phyloP scores from a whole-genome alignment of 2,888 invertebrate species.

The Podabrus alpinus region DNA sequence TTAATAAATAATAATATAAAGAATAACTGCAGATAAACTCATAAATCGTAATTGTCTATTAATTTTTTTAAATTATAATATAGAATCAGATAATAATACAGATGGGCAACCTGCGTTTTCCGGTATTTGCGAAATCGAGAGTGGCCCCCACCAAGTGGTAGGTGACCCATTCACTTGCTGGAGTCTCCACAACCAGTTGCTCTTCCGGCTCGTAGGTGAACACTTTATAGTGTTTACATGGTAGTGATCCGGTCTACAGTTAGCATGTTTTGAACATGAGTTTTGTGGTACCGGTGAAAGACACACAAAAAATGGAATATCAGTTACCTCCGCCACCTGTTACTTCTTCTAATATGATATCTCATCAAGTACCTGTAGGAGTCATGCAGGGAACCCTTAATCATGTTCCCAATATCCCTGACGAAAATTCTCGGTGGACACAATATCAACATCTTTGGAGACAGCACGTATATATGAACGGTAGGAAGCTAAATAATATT shows the following conservation, averaged over 20 bases:
- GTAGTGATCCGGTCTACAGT: constrained; percentile 46
- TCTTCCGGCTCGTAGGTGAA: constrained; percentile 49
- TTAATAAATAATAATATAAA: not conserved
- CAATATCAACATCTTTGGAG: constrained; percentile 80
- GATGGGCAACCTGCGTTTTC: constrained; percentile 38
- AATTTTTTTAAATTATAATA: not conserved
- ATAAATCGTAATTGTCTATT: not conserved
- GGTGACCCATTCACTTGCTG: constrained; percentile 49
- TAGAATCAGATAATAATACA: constrained; percentile 6
- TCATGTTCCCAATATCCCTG: constrained; percentile 65
- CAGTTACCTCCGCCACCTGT: constrained; percentile 60
- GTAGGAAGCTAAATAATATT: constrained; percentile 55
- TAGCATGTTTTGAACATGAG: constrained; percentile 55
- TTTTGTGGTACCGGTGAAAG: constrained; percentile 56
- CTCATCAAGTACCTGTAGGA: constrained; percentile 64
- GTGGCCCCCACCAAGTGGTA: constrained; percentile 43
- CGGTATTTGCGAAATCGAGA: constrained; percentile 55
- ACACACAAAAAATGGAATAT: constrained; percentile 54
- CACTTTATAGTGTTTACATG: constrained; percentile 40
- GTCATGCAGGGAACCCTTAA: constrained; percentile 69
- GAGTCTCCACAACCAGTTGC: constrained; percentile 50
- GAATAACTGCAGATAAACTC: not conserved
- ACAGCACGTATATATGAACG: constrained; percentile 79
- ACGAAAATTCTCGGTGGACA: constrained; percentile 65
- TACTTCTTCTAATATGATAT: constrained; percentile 49